These are phyloP conservation scores for Megaptera novaeangliae DNA, from an alignment of 2,113 vertebrate species.

Conservation along the genomic window DNA sequence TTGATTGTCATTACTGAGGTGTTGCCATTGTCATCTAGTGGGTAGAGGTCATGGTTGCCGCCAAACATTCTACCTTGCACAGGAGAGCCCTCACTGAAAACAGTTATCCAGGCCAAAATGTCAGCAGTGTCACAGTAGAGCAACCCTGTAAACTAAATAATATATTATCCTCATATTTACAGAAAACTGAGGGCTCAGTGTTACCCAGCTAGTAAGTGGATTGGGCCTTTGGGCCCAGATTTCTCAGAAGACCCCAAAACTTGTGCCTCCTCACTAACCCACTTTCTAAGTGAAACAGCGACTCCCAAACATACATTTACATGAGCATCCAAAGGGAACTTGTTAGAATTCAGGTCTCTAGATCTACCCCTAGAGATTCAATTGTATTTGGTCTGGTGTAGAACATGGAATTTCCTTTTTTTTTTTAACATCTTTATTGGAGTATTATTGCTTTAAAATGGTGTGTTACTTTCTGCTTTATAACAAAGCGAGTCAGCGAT, in stretches of 20 bases:
- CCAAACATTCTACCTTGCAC: accelerated
- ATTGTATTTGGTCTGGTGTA: not conserved
- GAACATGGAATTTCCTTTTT: not conserved
- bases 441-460: too few species aligned
- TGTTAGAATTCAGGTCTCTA: not conserved
- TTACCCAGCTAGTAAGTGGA: not conserved
- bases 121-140: not conserved
- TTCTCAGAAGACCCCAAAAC: not conserved
- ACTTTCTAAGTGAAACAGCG: not conserved
- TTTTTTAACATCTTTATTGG: not conserved
- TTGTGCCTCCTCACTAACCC: not conserved
- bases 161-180: not conserved
- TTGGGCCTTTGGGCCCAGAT: not conserved
- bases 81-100: not conserved
- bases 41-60: not conserved
- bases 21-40: not conserved
- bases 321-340: not conserved
- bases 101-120: not conserved
- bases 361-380: not conserved
- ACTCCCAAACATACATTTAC: not conserved
- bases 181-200: not conserved
- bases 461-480: too few species aligned
- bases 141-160: not conserved
- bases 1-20: not conserved
- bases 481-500: too few species aligned